A percentile compares a stretch with the other conserved stretches of the same genome.
Evolutionary conservation across 2,888 invertebrate genomes (phyloP).

Genomic region (Molorchus minor): DNA sequence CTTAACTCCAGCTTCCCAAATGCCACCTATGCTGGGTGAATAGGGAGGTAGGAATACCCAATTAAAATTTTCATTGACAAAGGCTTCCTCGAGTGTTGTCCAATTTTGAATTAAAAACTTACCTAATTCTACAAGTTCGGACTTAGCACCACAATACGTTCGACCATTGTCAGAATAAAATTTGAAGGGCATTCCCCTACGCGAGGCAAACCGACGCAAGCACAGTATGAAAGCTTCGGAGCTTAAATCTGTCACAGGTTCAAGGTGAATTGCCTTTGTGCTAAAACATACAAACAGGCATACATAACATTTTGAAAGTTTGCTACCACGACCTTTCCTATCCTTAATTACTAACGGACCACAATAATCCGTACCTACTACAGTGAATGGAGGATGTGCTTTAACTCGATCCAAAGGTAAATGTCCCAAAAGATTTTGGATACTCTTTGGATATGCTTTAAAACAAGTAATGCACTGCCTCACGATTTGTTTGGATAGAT

Average conservation of each 20-base stretch:
- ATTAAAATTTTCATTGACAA: slow-evolving; percentile 16
- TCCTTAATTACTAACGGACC: slow-evolving; percentile 1
- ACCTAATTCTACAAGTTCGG: slow-evolving; percentile 6
- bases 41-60: slow-evolving; percentile 35
- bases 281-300: no score
- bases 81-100: background rate
- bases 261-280: no score
- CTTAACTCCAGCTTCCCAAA: slow-evolving; percentile 30
- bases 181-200: slow-evolving; percentile 12
- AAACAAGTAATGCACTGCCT: background rate
- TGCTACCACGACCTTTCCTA: background rate
- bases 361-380: no score
- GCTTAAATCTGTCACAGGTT: background rate
- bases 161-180: slow-evolving; percentile 19
- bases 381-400: no score
- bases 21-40: slow-evolving; percentile 31
- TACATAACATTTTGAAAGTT: slow-evolving; percentile 4
- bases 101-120: slow-evolving; percentile 2
- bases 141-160: slow-evolving; percentile 6
- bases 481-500: background rate
- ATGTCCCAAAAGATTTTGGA: background rate
- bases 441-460: background rate
- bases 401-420: background rate
- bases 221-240: background rate
- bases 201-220: slow-evolving; percentile 9